Evolutionary conservation across 2,888 invertebrate species (phyloP), one percentile per base, ranked within the genome.

Genomic region (Dasysyrphus albostriatus): DNA sequence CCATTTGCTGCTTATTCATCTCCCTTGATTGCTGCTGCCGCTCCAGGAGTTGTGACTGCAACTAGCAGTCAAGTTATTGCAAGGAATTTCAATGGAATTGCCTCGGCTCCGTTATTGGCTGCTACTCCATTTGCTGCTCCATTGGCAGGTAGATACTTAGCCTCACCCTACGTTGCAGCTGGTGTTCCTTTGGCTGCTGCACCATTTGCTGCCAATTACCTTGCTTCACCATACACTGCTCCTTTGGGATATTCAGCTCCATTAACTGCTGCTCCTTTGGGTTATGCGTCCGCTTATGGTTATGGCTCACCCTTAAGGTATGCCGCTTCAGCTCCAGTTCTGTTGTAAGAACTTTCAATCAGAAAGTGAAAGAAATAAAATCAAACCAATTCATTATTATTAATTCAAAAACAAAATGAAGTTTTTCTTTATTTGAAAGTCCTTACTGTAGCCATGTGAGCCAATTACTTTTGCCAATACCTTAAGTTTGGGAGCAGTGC

Each of bases 71-170:
- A 79, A 51, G 75, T 88, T 32, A 61, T 88, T 29, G 78, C 88
- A 47, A 69, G 83, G 24, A 81, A 81, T 54, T 81, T 58, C 65
- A 78, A 87, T 76, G 83, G 81, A 44, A 61, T 82, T 34, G 61
- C 61, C 8, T 61, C 61, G 24, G 61, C 61, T 61, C 61, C 39
- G 14, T 39, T 61, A 61, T 61, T 61, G 8, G 77, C 78, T 72
- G 70, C 81, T n/a, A 91, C 95, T 32, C 32, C 32, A 32, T 5
- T 32, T 32, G 32, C 32, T 56, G 63, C 67, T 29, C 69, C 67
- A 58, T 69, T 47, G 8, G 51, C 58, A 14, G 73, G 59, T 16
- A 73, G 73, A 37, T 73, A 73, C 6, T 19, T 65, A 5, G 34
- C 67, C 14, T 49, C 63, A n/a, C 75, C 75, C 5, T 49, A 65